phyloP scores from a whole-genome alignment of 2,888 invertebrate genomes.

The Leptopterna dolabrata region DNA sequence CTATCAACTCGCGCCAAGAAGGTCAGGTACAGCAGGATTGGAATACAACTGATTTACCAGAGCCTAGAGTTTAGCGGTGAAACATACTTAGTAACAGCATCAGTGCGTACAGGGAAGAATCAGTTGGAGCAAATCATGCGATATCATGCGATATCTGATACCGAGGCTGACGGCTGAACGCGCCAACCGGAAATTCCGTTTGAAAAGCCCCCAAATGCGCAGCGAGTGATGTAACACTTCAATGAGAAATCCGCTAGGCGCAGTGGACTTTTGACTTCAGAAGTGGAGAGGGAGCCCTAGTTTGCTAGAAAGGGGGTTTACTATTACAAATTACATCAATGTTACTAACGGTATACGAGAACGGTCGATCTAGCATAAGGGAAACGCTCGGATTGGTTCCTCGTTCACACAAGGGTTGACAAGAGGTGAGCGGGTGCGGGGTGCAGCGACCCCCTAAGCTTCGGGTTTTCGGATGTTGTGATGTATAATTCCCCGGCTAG shows the following conservation, averaged over 20 bases:
- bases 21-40: no score
- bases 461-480: slow-evolving; percentile 45
- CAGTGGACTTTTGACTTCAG: neutral
- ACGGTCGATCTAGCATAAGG: neutral
- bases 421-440: neutral
- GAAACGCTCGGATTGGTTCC: slow-evolving; percentile 25
- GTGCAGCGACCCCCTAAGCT: neutral
- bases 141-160: neutral
- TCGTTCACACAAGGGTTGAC: slow-evolving; percentile 9
- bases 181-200: neutral
- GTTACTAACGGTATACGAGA: slow-evolving; percentile 15
- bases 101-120: neutral
- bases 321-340: slow-evolving; percentile 52
- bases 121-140: neutral
- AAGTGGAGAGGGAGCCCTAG: neutral
- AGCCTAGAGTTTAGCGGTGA: neutral
- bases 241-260: slow-evolving; percentile 4
- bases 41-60: neutral
- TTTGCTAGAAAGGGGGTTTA: slow-evolving; percentile 17
- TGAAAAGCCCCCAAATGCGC: neutral
- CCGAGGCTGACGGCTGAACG: neutral
- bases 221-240: neutral
- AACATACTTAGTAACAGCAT: neutral
- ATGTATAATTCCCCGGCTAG: slow-evolving; percentile 44
- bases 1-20: no score